Conservation (phyloP, 2,113 vertebrate species). For the Sylvia atricapilla region DNA sequence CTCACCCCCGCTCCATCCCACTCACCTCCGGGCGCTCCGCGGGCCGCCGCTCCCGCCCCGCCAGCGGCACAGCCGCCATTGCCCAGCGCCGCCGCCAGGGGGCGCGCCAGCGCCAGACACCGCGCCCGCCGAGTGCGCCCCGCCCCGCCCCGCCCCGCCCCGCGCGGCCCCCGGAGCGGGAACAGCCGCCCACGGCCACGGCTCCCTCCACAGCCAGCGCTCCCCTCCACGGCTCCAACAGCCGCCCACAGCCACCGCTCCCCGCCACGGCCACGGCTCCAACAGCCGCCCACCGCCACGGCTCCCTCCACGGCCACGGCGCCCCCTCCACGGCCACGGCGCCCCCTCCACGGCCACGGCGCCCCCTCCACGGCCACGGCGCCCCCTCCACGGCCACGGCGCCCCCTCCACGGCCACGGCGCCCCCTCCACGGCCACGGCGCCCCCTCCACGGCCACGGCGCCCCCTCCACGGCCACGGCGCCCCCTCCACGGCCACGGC, state of each 20-base stretch:
- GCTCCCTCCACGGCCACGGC: too few relatives aligned
- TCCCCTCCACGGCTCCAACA: neutral
- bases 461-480: neutral
- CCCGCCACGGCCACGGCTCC: rapidly evolving
- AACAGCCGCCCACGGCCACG: neutral
- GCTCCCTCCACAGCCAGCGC: neutral
- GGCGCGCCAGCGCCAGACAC: neutral
- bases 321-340: too few relatives aligned
- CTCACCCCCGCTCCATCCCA: neutral
- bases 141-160: neutral
- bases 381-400: neutral
- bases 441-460: neutral
- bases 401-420: too few relatives aligned
- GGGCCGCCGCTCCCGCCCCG: neutral
- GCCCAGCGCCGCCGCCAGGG: neutral
- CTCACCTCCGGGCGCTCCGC: neutral
- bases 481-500: too few relatives aligned
- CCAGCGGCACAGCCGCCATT: neutral
- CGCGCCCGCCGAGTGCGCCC: neutral
- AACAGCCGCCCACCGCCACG: neutral
- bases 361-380: neutral
- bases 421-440: too few relatives aligned
- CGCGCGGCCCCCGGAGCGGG: neutral
- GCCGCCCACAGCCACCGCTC: neutral
- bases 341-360: too few relatives aligned